Evolutionary conservation across 2,888 invertebrate genomes (phyloP), one percentile per base, ranked within the genome.

Genomic region (Dromius quadrimaculatus): DNA sequence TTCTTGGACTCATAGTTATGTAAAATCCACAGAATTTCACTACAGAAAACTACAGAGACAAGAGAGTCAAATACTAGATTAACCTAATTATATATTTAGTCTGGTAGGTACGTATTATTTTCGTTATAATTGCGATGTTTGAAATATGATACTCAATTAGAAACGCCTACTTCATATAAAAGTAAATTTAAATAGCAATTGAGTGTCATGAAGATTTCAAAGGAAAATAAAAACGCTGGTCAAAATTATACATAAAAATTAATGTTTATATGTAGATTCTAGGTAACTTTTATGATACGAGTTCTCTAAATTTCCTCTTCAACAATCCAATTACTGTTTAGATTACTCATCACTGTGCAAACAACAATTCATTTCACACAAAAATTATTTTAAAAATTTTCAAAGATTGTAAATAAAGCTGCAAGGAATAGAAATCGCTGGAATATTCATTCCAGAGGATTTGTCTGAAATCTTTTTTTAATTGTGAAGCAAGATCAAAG

Each of bases 401-500:
- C n/a, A 36, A 6, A 36, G 1, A 36, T 36, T 9, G 3, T n/a
- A n/a, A 36, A 36, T 36, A 8, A 3, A 9, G n/a, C 1, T 22
- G 28, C 8, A 28, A 50, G 28, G 4, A 54, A 13, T 28, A 11
- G n/a, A 50, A 20, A 54, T 15, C 28, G 50, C 13, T 54, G 28
- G 28, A 54, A 54, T 54, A 54, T 54, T 54, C 50, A 54, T 54
- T 28, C n/a, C 23, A 28, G 28, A 54, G 50, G 50, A 54, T 54
- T 54, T 8, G 50, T 13, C 23, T 28, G 19, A 66, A 66, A 66
- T 66, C 66, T 66, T 66, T 66, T 66, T 66, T 66, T 57, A 66
- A 57, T 66, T 57, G 41, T 41, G 57, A 54, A 57, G 22, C 41
- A 41, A 66, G 66, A 66, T 66, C 66, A 66, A 66, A 66, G 66